Percentiles rank a stretch among this genome's conserved stretches.
Evolutionary conservation across 2,797 vertebrate species (phyloP).

Genomic region (Lagocephalus sceleratus): DNA sequence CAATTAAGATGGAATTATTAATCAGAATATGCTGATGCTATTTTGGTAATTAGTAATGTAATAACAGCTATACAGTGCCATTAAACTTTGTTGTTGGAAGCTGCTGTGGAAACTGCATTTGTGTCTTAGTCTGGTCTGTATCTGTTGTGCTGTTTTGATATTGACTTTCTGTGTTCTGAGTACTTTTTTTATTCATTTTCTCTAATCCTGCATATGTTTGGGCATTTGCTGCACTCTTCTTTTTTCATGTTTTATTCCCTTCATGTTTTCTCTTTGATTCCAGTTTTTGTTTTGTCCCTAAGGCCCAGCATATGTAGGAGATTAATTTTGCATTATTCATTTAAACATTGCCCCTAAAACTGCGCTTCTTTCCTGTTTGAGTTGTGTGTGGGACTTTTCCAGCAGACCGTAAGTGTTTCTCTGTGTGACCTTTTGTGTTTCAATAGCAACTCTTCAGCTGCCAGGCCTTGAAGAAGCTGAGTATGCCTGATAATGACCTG

Average conservation of each 20-base stretch:
- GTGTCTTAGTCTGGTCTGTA: background rate
- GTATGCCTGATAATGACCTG: slow-evolving; percentile 97
- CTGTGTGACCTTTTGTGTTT: slow-evolving; percentile 43
- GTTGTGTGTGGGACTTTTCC: slow-evolving; percentile 19
- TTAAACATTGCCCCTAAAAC: slow-evolving; percentile 27
- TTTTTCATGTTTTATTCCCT: slow-evolving; percentile 10
- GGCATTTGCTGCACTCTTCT: slow-evolving; percentile 14
- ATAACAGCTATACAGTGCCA: no score
- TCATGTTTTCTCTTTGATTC: slow-evolving; percentile 16
- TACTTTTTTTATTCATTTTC: slow-evolving; percentile 1
- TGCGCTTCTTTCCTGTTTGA: slow-evolving; percentile 33
- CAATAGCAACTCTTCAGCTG: slow-evolving; percentile 99
- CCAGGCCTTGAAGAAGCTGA: slow-evolving; percentile 96
- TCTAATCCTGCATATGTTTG: background rate
- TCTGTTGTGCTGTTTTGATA: background rate
- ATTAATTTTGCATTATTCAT: slow-evolving; percentile 54
- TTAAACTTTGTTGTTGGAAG: no score
- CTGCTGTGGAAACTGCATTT: no score
- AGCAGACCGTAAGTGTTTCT: slow-evolving; percentile 16
- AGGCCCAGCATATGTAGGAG: slow-evolving; percentile 18
- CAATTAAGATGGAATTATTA: no score
- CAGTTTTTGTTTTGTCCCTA: slow-evolving; percentile 27
- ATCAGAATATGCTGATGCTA: no score
- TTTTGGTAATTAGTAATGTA: no score
- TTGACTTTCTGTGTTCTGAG: slow-evolving; percentile 1